phyloP scores from a whole-genome alignment of 2,888 invertebrate species.

The Agrotis puta region DNA sequence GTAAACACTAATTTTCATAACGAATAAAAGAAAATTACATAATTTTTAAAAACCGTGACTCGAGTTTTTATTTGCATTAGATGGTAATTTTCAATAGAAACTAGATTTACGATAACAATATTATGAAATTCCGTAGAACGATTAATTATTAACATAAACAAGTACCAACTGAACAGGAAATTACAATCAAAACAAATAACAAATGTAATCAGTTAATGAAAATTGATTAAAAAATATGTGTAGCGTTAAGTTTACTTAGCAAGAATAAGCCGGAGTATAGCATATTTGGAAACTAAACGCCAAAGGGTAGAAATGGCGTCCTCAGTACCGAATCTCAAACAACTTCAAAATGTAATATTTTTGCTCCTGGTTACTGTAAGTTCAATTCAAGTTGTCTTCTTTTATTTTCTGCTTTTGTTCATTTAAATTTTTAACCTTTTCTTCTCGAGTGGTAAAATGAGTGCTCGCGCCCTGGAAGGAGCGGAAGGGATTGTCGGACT shows the following conservation, averaged over 20 bases:
- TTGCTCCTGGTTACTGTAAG: constrained; percentile 55
- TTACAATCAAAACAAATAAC: constrained; percentile 46
- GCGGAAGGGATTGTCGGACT: too few relatives aligned
- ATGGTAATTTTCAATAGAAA: background rate
- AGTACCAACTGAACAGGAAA: constrained; percentile 38
- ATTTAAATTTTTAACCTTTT: too few relatives aligned
- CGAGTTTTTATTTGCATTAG: too few relatives aligned
- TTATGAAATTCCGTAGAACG: background rate
- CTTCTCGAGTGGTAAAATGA: too few relatives aligned
- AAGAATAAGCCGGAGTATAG: constrained; percentile 5
- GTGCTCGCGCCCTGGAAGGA: too few relatives aligned
- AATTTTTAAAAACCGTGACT: too few relatives aligned
- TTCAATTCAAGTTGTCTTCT: background rate
- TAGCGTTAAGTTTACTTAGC: constrained; percentile 46
- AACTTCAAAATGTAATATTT: constrained; percentile 38
- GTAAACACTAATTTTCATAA: too few relatives aligned
- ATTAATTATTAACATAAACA: constrained; percentile 27
- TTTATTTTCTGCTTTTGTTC: background rate
- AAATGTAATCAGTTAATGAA: constrained; percentile 33
- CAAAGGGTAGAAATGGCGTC: constrained; percentile 48
- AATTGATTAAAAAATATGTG: constrained; percentile 50
- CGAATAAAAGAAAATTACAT: too few relatives aligned
- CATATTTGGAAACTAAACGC: constrained; percentile 44
- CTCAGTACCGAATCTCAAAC: constrained; percentile 34
- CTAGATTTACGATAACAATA: constrained; percentile 7